A percentile compares a stretch with the other conserved stretches of the same genome.
phyloP scores from a whole-genome alignment of 2,797 vertebrate species.

The Sylvia borin region DNA sequence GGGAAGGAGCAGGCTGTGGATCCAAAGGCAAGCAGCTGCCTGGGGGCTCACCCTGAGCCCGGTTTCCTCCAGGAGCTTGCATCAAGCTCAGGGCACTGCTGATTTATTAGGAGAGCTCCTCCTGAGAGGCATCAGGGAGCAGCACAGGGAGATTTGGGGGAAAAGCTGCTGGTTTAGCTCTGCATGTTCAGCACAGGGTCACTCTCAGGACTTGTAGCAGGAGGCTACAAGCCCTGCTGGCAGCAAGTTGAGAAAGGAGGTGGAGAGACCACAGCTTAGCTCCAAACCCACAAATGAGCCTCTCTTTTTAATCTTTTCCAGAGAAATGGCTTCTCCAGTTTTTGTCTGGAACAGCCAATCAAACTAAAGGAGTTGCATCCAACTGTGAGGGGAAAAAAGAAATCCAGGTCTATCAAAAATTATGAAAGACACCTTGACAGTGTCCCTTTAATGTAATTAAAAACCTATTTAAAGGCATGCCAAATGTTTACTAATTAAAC shows the following conservation, averaged over 20 bases:
- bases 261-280: background rate
- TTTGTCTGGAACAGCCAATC: constrained; percentile 26
- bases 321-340: background rate
- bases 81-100: background rate
- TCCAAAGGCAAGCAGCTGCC: background rate
- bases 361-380: background rate
- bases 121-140: background rate
- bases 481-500: constrained; percentile 71
- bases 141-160: background rate
- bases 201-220: background rate
- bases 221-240: background rate
- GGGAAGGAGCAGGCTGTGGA: fast-evolving
- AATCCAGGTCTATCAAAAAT: constrained; percentile 32
- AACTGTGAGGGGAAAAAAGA: background rate
- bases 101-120: background rate
- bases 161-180: background rate
- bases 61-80: background rate
- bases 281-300: background rate
- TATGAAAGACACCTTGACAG: constrained; percentile 57
- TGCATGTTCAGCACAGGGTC: background rate
- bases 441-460: constrained; percentile 66
- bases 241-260: background rate
- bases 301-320: background rate
- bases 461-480: constrained; percentile 58
- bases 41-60: background rate